These are phyloP conservation scores for Vandiemenella viatica DNA, from an alignment of 2,888 invertebrate species.

Conservation along the genomic window DNA sequence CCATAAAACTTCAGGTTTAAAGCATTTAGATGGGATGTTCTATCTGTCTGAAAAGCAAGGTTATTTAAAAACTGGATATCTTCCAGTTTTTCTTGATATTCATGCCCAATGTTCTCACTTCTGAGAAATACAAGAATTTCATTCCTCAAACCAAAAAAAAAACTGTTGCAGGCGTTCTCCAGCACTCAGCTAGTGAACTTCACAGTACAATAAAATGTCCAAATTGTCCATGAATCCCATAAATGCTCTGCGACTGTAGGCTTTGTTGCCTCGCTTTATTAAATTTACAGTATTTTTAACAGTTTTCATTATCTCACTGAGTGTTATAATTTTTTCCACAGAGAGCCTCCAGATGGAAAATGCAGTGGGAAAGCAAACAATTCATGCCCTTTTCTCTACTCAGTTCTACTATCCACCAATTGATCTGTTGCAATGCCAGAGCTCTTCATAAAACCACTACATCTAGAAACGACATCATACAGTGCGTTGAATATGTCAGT, in stretches of 20 bases:
- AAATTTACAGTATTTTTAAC: conserved; percentile 2
- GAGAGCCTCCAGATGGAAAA: not conserved
- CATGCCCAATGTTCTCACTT: not conserved
- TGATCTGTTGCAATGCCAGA: too few species aligned
- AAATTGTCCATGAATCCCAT: too few species aligned
- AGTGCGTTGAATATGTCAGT: too few species aligned
- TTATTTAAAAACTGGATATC: not conserved
- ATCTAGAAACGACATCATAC: too few species aligned
- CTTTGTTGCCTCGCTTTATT: conserved; percentile 1
- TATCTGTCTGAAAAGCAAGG: not conserved
- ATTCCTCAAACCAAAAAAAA: not conserved
- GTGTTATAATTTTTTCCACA: not conserved
- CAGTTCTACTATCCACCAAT: too few species aligned
- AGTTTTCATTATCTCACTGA: not conserved
- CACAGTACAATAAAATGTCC: not conserved
- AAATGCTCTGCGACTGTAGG: too few species aligned
- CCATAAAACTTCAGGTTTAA: not conserved
- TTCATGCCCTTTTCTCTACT: not conserved
- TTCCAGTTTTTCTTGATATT: not conserved
- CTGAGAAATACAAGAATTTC: not conserved
- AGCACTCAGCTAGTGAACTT: too few species aligned
- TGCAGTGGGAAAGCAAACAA: not conserved
- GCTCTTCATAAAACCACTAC: too few species aligned
- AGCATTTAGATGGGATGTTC: not conserved
- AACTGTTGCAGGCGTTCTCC: too few species aligned